These are phyloP conservation scores for Geotrypetes seraphini DNA, from an alignment of 2,797 vertebrate genomes.

Conservation along the genomic window DNA sequence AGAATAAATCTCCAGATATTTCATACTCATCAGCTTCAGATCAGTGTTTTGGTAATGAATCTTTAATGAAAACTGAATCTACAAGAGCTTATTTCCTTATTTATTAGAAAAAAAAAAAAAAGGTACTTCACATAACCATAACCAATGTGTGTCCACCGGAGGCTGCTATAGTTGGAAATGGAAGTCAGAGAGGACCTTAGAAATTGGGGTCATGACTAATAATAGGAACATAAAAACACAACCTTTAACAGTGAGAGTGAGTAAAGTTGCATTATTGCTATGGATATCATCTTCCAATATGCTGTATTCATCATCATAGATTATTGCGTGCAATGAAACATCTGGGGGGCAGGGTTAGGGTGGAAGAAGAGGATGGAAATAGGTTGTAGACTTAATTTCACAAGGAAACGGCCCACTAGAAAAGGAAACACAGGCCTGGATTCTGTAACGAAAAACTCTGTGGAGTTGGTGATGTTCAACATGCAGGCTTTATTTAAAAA, in stretches of 20 bases:
- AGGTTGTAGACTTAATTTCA: too few species aligned
- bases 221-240: slow-evolving; percentile 34
- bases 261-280: slow-evolving; percentile 9
- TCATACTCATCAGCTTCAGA: slow-evolving; percentile 40
- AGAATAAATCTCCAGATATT: slow-evolving; percentile 18
- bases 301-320: slow-evolving; percentile 1
- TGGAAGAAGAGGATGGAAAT: too few species aligned
- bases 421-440: too few species aligned
- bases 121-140: slow-evolving; percentile 39
- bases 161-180: slow-evolving; percentile 26
- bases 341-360: slow-evolving; percentile 11
- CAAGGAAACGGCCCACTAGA: too few species aligned
- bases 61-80: slow-evolving; percentile 46
- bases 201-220: slow-evolving; percentile 21
- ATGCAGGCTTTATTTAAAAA: too few species aligned
- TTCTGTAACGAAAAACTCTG: too few species aligned
- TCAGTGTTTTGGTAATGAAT: slow-evolving; percentile 53
- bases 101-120: slow-evolving; percentile 58
- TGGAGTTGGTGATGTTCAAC: too few species aligned
- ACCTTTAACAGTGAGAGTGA: slow-evolving; percentile 17
- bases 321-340: slow-evolving; percentile 15
- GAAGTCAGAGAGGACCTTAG: slow-evolving; percentile 27
- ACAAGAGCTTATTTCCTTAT: slow-evolving; percentile 44
- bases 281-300: slow-evolving; percentile 8
- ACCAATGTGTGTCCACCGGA: slow-evolving; percentile 20